Evolutionary conservation across 2,888 invertebrate genomes (phyloP).

Genomic region (Lasioglossum oenotherae): DNA sequence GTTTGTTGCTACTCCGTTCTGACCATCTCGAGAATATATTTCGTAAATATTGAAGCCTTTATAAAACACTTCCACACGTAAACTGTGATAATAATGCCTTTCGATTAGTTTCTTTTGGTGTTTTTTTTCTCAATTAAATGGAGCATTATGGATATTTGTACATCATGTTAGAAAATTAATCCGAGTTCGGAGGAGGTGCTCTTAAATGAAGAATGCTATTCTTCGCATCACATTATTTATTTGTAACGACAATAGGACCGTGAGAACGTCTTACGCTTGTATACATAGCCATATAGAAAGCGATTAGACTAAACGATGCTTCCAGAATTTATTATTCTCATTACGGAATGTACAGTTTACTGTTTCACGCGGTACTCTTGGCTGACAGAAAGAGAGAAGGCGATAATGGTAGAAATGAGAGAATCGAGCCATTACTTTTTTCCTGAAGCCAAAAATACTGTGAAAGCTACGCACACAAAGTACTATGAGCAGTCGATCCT

Average conservation of each 20-base stretch:
- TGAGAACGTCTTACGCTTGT: constrained; percentile 62
- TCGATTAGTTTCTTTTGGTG: constrained; percentile 34
- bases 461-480: constrained; percentile 52
- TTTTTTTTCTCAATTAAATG: constrained; percentile 13
- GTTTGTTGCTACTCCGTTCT: constrained; percentile 37
- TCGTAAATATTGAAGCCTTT: constrained; percentile 44
- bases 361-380: constrained; percentile 49
- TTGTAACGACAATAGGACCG: constrained; percentile 41
- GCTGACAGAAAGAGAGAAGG: constrained; percentile 25
- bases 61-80: constrained; percentile 57
- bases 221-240: constrained; percentile 54
- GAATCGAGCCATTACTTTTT: constrained; percentile 18
- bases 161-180: constrained; percentile 38
- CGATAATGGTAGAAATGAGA: background rate
- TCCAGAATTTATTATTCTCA: constrained; percentile 49
- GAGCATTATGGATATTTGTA: constrained; percentile 31
- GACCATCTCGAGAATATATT: constrained; percentile 25
- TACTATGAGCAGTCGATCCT: constrained; percentile 36
- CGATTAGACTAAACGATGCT: constrained; percentile 59
- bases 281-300: constrained; percentile 55
- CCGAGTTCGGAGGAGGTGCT: constrained; percentile 54
- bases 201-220: constrained; percentile 55
- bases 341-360: constrained; percentile 38
- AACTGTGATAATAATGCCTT: constrained; percentile 64
- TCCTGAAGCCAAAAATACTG: constrained; percentile 37